These are phyloP conservation scores for Hephaestus fuliginosus DNA, from an alignment of 2,797 vertebrate genomes.

Conservation along the genomic window DNA sequence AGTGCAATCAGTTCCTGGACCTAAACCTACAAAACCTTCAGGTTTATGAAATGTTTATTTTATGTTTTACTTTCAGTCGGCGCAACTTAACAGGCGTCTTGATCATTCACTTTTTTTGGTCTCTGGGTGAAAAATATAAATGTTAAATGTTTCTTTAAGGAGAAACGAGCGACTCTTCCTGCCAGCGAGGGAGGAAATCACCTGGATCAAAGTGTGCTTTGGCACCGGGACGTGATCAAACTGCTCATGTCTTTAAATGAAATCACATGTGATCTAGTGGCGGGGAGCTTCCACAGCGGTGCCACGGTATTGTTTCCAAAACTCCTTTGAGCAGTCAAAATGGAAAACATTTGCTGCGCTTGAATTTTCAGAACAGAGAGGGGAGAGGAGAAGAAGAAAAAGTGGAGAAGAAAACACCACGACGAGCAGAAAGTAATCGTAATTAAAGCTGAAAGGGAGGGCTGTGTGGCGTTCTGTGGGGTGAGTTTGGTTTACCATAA, in stretches of 20 bases:
- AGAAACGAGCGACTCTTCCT: conserved; percentile 11
- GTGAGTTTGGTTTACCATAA: conserved; percentile 65
- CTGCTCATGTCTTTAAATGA: conserved; percentile 70
- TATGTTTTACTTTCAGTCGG: not conserved
- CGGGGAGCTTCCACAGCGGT: conserved; percentile 54
- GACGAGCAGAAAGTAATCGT: conserved; percentile 36
- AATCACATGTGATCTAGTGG: conserved; percentile 76
- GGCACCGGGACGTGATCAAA: conserved; percentile 68
- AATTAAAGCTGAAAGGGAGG: conserved; percentile 69
- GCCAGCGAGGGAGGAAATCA: conserved; percentile 74
- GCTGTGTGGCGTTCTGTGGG: conserved; percentile 67
- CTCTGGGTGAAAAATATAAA: conserved; percentile 18
- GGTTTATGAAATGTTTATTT: conserved; percentile 37
- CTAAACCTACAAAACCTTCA: conserved; percentile 19
- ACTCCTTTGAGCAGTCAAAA: conserved; percentile 63
- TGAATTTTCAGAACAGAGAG: conserved; percentile 32
- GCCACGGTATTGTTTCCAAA: conserved; percentile 70
- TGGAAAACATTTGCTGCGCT: conserved; percentile 77
- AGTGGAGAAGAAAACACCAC: conserved; percentile 50
- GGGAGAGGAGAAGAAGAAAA: not conserved
- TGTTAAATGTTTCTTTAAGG: conserved; percentile 39
- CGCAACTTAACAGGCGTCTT: not conserved
- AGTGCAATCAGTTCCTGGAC: conserved; percentile 34
- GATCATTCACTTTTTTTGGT: not conserved
- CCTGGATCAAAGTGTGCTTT: conserved; percentile 78